phyloP scores from a whole-genome alignment of 1,140 invertebrate genomes.

The Rhizoglyphus robini region DNA sequence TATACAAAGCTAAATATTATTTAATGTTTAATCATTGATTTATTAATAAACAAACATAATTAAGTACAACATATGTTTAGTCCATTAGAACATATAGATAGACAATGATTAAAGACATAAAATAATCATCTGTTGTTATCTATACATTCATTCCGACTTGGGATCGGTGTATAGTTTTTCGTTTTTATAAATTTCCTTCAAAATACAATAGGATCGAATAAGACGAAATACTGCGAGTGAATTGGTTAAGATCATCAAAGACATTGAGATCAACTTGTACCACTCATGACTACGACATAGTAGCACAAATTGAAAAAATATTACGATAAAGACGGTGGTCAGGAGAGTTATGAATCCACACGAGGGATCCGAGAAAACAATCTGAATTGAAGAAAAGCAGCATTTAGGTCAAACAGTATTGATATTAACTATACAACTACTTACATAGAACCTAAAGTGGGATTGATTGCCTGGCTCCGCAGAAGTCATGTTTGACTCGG shows the following conservation, averaged over 20 bases:
- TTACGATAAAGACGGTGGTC: constrained; percentile 52
- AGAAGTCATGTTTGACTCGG: constrained; percentile 54
- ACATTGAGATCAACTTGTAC: constrained; percentile 75
- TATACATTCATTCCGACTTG: neutral
- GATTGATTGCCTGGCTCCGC: constrained; percentile 67
- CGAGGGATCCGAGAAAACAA: constrained; percentile 73
- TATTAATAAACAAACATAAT: neutral
- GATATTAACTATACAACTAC: constrained; percentile 39
- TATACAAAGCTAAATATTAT: neutral
- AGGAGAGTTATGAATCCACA: constrained; percentile 57
- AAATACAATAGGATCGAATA: constrained; percentile 65
- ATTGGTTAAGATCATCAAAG: constrained; percentile 70
- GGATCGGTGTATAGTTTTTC: constrained; percentile 35
- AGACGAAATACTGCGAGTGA: constrained; percentile 83
- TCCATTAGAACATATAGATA: neutral
- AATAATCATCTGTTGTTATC: neutral
- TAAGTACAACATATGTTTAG: neutral
- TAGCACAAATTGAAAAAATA: constrained; percentile 59
- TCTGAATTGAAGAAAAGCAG: constrained; percentile 38
- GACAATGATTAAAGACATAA: neutral
- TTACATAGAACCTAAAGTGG: constrained; percentile 70
- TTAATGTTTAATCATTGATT: neutral
- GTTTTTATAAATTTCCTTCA: constrained; percentile 61
- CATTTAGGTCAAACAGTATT: neutral
- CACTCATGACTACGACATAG: constrained; percentile 64